Evolutionary conservation across 2,888 invertebrate genomes (phyloP).

Genomic region (Drosophila helvetica): DNA sequence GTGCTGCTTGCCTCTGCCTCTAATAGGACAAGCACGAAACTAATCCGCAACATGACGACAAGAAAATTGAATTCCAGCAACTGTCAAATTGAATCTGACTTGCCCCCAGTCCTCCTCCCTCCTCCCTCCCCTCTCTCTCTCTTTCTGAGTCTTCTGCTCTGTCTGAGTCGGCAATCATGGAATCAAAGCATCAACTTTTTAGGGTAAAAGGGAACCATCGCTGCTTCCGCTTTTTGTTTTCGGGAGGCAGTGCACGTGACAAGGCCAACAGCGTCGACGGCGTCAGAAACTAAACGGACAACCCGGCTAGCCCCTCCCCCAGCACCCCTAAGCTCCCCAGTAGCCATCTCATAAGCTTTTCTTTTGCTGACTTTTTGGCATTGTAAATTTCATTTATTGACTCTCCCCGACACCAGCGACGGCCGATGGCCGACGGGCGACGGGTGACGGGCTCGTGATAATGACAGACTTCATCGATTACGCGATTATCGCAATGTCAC

Average conservation of each 20-base stretch:
- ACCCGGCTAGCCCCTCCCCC: neutral
- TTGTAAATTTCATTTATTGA: conserved; percentile 72
- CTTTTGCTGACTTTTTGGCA: conserved; percentile 47
- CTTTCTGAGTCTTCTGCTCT: neutral
- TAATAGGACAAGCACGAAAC: conserved; percentile 65
- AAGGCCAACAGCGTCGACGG: conserved; percentile 31
- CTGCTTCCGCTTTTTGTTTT: conserved; percentile 17
- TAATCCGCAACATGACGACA: conserved; percentile 80
- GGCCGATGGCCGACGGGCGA: too few species aligned
- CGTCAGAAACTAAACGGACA: conserved; percentile 52
- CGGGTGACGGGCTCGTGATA: conserved; percentile 59
- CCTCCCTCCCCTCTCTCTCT: neutral
- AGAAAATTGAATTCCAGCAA: conserved; percentile 79
- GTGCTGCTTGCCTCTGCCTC: conserved; percentile 18
- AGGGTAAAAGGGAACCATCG: conserved; percentile 17
- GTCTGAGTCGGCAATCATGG: neutral
- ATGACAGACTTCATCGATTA: conserved; percentile 80
- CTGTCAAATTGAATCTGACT: conserved; percentile 78
- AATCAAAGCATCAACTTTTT: conserved; percentile 64
- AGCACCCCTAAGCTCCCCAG: neutral
- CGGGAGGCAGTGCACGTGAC: conserved; percentile 50
- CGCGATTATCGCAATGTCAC: conserved; percentile 78
- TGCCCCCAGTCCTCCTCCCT: conserved; percentile 15
- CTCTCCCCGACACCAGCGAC: conserved; percentile 44
- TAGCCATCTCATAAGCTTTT: conserved; percentile 52